Evolutionary conservation across 2,113 vertebrate species (phyloP).

Genomic region (Syngnathus scovelli): DNA sequence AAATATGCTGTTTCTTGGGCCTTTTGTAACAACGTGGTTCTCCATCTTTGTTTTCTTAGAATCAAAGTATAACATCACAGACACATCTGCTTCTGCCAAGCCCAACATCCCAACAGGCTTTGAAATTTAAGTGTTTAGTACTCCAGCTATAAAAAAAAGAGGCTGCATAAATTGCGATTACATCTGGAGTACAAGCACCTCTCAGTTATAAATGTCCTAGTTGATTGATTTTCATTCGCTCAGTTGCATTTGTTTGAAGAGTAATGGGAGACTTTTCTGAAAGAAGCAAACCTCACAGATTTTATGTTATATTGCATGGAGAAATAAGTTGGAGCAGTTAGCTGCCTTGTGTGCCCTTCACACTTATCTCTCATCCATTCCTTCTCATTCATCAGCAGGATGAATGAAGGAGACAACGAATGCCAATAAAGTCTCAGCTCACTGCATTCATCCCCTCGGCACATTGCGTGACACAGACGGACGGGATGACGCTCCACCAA

Average conservation of each 20-base stretch:
- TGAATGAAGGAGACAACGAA: constrained; percentile 48
- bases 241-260: no score
- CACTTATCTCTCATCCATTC: constrained; percentile 41
- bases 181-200: not conserved
- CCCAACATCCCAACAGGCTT: no score
- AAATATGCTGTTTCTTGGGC: constrained; percentile 54
- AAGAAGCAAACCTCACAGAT: not conserved
- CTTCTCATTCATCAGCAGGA: constrained; percentile 41
- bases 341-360: constrained; percentile 54
- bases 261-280: not conserved
- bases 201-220: no score
- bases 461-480: constrained; percentile 27
- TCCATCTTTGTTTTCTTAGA: constrained; percentile 18
- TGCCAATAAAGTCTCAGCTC: constrained; percentile 46
- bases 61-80: constrained; percentile 6
- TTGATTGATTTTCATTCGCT: no score
- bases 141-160: not conserved
- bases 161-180: not conserved
- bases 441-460: constrained; percentile 28
- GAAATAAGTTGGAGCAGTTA: no score
- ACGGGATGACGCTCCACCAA: constrained; percentile 35
- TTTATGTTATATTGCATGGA: no score
- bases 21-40: constrained; percentile 9
- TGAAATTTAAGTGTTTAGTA: no score
- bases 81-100: not conserved